Evolutionary conservation across 1,140 invertebrate genomes (phyloP).

Genomic region (Mya arenaria): DNA sequence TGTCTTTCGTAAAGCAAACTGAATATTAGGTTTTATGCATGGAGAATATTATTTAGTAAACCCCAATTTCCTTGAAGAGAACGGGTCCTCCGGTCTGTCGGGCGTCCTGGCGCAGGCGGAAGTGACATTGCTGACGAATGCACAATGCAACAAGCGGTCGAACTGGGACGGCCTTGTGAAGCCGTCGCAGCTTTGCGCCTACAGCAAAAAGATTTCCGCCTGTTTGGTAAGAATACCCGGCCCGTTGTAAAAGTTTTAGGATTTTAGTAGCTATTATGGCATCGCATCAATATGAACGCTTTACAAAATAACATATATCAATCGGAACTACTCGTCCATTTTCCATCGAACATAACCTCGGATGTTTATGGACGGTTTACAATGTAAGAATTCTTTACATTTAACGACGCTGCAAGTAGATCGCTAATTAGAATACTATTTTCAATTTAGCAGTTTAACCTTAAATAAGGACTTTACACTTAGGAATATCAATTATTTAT

Average conservation of each 20-base stretch:
- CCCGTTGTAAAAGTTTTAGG: neutral
- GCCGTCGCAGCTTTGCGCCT: conserved; percentile 13
- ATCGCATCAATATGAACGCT: too few relatives aligned
- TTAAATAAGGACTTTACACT: too few relatives aligned
- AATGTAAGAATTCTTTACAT: neutral
- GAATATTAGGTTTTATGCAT: too few relatives aligned
- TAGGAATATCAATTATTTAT: too few relatives aligned
- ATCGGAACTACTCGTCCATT: neutral
- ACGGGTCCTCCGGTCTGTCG: too few relatives aligned
- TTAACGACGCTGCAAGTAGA: neutral
- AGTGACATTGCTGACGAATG: neutral
- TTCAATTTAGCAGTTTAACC: too few relatives aligned
- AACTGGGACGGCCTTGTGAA: conserved; percentile 35
- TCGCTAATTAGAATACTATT: too few relatives aligned
- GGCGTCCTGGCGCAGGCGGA: neutral
- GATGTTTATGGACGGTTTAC: neutral
- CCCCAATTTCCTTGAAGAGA: too few relatives aligned
- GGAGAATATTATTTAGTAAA: too few relatives aligned
- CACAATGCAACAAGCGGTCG: conserved; percentile 6
- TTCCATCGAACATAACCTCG: neutral
- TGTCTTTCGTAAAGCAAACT: too few relatives aligned
- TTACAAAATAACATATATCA: too few relatives aligned
- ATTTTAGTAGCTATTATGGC: neutral
- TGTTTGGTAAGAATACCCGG: conserved; percentile 23
- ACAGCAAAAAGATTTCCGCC: conserved; percentile 17